Conservation (phyloP, 2,888 invertebrate genomes). For the Chalcis sispes region DNA sequence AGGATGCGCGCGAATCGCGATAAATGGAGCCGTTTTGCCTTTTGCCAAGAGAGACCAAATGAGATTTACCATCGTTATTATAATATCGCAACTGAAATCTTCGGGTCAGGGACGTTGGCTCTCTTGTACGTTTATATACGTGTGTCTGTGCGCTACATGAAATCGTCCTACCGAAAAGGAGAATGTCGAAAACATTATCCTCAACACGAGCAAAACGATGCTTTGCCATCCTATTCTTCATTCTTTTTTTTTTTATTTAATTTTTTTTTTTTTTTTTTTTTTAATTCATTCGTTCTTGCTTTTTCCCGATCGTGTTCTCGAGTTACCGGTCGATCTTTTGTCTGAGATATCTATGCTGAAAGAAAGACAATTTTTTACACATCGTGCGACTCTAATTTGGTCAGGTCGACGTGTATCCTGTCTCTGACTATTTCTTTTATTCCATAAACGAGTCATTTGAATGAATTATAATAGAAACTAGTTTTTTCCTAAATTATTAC, state of each 20-base stretch:
- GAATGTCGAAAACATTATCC: slow-evolving; percentile 34
- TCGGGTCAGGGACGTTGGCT: slow-evolving; percentile 24
- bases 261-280: too few species aligned
- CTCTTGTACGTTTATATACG: background rate
- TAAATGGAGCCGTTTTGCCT: slow-evolving; percentile 27
- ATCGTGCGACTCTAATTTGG: too few species aligned
- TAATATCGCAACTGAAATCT: slow-evolving; percentile 38
- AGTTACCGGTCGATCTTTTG: slow-evolving; percentile 9
- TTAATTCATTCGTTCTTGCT: too few species aligned
- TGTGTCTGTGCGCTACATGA: background rate
- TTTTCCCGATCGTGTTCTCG: background rate
- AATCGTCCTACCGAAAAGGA: slow-evolving; percentile 25
- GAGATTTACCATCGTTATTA: slow-evolving; percentile 31
- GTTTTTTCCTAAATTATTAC: too few species aligned
- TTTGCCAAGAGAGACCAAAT: slow-evolving; percentile 2
- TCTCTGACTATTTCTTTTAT: too few species aligned
- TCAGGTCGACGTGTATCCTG: too few species aligned
- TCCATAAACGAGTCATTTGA: too few species aligned
- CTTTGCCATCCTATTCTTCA: slow-evolving; percentile 3
- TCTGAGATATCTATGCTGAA: background rate
- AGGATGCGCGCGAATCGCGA: slow-evolving; percentile 31
- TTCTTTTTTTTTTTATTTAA: too few species aligned
- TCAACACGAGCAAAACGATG: background rate
- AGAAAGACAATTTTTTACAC: too few species aligned
- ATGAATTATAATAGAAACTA: too few species aligned